phyloP scores from a whole-genome alignment of 2,113 vertebrate genomes.

The Eolophus roseicapilla region DNA sequence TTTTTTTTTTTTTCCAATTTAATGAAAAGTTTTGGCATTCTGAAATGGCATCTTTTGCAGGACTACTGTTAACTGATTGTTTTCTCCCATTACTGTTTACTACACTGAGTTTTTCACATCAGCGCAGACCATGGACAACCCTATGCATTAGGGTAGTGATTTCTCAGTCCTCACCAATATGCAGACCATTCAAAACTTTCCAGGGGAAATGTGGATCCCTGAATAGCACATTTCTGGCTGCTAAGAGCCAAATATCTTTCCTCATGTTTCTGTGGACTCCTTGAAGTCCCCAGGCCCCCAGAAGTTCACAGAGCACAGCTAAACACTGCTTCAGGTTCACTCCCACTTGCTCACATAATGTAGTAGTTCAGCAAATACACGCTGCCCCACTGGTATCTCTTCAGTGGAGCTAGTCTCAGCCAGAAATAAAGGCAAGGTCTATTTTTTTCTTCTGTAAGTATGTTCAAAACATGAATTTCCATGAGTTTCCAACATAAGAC shows the following conservation, averaged over 20 bases:
- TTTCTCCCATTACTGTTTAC: not conserved
- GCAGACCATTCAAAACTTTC: not conserved
- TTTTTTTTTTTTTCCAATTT: constrained; percentile 5
- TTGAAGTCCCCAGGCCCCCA: not conserved
- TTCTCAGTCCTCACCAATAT: not conserved
- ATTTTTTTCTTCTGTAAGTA: constrained; percentile 59
- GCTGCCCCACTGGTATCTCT: constrained; percentile 40
- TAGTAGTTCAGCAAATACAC: not conserved
- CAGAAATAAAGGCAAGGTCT: constrained; percentile 63
- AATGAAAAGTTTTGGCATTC: constrained; percentile 48
- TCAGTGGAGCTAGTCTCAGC: constrained; percentile 27
- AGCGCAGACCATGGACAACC: not conserved
- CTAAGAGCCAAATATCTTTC: not conserved
- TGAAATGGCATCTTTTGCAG: constrained; percentile 21
- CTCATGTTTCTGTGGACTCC: not conserved
- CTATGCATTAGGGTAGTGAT: not conserved
- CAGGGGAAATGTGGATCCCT: not conserved
- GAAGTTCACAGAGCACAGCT: not conserved
- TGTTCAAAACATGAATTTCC: constrained; percentile 70
- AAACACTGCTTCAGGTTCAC: not conserved
- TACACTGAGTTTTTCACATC: not conserved
- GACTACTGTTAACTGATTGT: not conserved
- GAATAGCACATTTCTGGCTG: not conserved
- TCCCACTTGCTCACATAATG: not conserved
- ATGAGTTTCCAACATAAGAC: constrained; percentile 68